Conservation (phyloP, 2,113 vertebrate species). For the Galbula dea region DNA sequence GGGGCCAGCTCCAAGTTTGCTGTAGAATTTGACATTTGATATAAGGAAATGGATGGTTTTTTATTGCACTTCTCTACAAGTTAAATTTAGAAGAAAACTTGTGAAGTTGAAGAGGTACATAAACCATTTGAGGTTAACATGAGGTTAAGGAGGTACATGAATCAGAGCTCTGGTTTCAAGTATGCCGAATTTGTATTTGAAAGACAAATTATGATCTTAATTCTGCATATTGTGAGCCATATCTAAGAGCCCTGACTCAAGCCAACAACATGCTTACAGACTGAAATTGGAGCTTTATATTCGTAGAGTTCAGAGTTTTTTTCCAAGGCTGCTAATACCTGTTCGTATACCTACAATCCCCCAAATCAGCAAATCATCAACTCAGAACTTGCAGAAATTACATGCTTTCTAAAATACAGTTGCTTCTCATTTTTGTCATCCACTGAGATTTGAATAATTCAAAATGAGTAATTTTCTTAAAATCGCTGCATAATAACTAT, state of each 20-base stretch:
- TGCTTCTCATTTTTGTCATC: neutral
- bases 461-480: neutral
- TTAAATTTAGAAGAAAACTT: neutral
- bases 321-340: neutral
- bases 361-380: neutral
- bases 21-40: neutral
- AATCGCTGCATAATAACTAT: constrained; percentile 15
- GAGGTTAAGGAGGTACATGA: neutral
- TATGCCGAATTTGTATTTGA: neutral
- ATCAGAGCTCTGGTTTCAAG: neutral
- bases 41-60: neutral
- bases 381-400: neutral
- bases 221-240: neutral
- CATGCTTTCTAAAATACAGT: neutral
- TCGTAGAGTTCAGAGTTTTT: neutral
- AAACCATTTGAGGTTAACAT: neutral
- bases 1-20: neutral
- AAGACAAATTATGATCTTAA: neutral
- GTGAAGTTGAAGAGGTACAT: neutral
- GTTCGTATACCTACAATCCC: neutral
- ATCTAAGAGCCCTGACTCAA: neutral
- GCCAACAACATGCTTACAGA: neutral
- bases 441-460: neutral
- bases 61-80: too few relatives aligned
- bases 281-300: neutral